A percentile compares a stretch with the other conserved stretches of the same genome.
Conservation (phyloP, 2,888 invertebrate genomes). For the Melangyna quadrimaculata region DNA sequence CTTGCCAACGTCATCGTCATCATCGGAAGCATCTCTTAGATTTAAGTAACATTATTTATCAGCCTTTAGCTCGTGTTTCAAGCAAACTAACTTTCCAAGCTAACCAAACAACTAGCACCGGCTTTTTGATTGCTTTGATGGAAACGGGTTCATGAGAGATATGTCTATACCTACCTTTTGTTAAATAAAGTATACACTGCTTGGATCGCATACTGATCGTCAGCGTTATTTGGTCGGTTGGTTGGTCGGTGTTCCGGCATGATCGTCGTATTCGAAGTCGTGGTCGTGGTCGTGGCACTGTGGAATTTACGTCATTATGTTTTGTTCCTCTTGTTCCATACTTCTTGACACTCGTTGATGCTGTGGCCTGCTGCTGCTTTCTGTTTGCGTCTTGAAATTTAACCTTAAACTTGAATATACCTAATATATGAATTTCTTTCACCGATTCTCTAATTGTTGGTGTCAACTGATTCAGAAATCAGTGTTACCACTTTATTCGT, state of each 20-base stretch:
- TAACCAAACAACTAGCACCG: conserved; percentile 40
- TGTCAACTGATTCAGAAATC: conserved; percentile 3
- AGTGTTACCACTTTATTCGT: background rate
- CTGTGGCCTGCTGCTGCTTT: background rate
- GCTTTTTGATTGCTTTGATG: conserved; percentile 64
- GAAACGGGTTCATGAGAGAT: conserved; percentile 61
- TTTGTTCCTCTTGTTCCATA: conserved; percentile 1
- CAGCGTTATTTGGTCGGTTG: background rate
- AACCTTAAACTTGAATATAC: conserved; percentile 65
- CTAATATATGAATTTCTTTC: conserved; percentile 61
- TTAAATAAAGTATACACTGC: conserved; percentile 54
- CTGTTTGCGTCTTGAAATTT: conserved; percentile 19
- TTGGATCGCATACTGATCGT: conserved; percentile 40
- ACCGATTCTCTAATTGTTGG: conserved; percentile 19
- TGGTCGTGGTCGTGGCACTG: conserved; percentile 52
- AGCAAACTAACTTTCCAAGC: background rate
- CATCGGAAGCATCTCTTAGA: conserved; percentile 29
- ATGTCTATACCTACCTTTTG: too few species aligned
- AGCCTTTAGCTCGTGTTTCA: conserved; percentile 5
- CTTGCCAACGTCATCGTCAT: conserved; percentile 29
- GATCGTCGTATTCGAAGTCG: conserved; percentile 4
- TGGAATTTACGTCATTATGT: conserved; percentile 68
- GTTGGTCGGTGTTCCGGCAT: background rate
- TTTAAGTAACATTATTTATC: conserved; percentile 31
- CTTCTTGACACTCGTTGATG: background rate